Conservation (phyloP, 1,140 invertebrate genomes). For the Drosophila sulfurigaster region DNA sequence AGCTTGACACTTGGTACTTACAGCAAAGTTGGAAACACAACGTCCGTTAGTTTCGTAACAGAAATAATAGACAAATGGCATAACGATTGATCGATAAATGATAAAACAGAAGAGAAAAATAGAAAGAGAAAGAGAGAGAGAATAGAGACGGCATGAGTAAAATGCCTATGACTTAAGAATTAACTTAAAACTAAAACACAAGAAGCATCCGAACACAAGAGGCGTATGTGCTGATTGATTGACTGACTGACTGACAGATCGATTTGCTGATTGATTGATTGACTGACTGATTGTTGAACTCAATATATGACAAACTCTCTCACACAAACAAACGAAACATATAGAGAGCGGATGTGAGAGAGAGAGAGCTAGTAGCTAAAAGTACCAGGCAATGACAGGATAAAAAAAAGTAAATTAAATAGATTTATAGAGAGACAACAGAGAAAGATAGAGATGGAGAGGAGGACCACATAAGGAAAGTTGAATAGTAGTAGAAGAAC, state of each 20-base stretch:
- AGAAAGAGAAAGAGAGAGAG: conserved; percentile 50
- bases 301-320: conserved; percentile 29
- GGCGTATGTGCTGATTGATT: conserved; percentile 47
- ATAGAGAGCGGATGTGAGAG: conserved; percentile 13
- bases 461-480: conserved; percentile 31
- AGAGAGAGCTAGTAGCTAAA: conserved; percentile 1
- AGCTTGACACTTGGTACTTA: conserved; percentile 78
- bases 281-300: conserved; percentile 3
- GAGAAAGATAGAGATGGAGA: conserved; percentile 20
- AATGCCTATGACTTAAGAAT: conserved; percentile 64
- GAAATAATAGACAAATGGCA: conserved; percentile 57
- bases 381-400: conserved; percentile 48
- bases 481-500: conserved; percentile 20
- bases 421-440: neutral
- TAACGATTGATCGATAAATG: conserved; percentile 55
- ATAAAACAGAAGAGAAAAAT: conserved; percentile 49
- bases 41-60: conserved; percentile 52
- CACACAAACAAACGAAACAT: conserved; percentile 19
- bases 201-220: conserved; percentile 62
- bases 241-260: conserved; percentile 20
- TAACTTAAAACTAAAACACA: conserved; percentile 62
- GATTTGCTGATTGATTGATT: conserved; percentile 11
- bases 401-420: conserved; percentile 8
- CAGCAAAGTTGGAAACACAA: conserved; percentile 67
- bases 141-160: conserved; percentile 72